These are phyloP conservation scores for Mormyrus iriodes DNA, from an alignment of 2,113 vertebrate species.

Conservation along the genomic window DNA sequence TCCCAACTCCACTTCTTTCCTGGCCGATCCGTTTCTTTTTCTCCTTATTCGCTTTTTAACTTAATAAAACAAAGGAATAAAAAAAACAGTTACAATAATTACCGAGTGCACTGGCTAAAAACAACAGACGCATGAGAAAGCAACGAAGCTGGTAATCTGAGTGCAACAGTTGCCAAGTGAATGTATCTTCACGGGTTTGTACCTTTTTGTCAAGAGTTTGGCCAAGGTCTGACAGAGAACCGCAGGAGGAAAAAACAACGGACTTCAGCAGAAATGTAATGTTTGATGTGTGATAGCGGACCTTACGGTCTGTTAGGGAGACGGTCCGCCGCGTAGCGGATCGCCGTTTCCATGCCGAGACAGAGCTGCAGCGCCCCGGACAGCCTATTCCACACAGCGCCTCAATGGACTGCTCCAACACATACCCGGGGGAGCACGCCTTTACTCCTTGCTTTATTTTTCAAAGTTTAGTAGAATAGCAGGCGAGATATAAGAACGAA, in stretches of 20 bases:
- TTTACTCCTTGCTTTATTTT: not conserved
- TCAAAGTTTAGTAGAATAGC: not conserved
- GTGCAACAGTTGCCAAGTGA: slow-evolving; percentile 11
- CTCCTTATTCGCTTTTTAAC: not conserved
- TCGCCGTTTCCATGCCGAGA: slow-evolving; percentile 9
- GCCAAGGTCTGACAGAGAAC: not conserved
- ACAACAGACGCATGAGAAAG: not conserved
- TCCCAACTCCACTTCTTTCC: not conserved
- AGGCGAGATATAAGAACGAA: not conserved
- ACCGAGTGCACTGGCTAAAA: not conserved
- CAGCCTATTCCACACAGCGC: not conserved
- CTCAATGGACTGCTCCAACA: slow-evolving; percentile 12
- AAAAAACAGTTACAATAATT: not conserved
- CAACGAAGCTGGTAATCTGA: not conserved
- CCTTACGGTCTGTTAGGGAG: not conserved
- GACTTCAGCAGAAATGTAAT: not conserved
- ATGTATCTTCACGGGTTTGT: not conserved
- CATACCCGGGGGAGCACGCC: not conserved
- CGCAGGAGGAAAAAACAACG: not conserved
- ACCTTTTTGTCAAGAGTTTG: not conserved
- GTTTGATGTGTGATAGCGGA: not conserved
- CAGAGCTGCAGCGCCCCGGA: not conserved
- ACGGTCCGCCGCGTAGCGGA: not conserved
- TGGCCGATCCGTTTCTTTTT: not conserved
- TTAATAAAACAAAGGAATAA: not conserved